Base-by-base conservation (phyloP, 35 echinoderm and acorn worm genomes). In the Eucidaris tribuloides region DNA sequence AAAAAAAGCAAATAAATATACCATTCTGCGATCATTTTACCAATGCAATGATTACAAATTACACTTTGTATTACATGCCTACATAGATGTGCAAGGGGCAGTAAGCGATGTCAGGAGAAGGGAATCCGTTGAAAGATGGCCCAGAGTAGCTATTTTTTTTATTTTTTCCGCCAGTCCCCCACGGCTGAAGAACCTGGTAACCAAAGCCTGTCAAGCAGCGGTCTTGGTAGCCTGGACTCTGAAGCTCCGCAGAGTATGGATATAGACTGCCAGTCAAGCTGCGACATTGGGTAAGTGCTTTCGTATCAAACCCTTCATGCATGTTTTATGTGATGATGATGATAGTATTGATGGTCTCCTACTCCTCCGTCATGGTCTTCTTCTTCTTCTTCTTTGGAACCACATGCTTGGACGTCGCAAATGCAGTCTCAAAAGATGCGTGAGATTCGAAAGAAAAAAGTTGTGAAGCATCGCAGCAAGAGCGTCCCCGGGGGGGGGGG, bases 211-310 rank as follows among this genome's bases (percentile, higher is more conserved):
- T 33, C 29, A 13, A 74, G 68, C n/a, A 74, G 68, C 20, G 68
- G 68, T 7, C 3, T 74, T 0, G 82, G 65, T 31, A 88, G 85
- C 17, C 28, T 88, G 0, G 85, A 88, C 44, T 49, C 85, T 20
- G 85, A 77, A 4, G 54, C 45, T 24, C 85, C 85, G 56, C 76
- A 79, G n/a, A 88, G 85, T 42, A 81, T 88, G 77, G 85, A 88
- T 5, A 81, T 88, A 77, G 85, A 88, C 41, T 81, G 22, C 15
- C 60, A 84, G 30, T 74, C 68, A 1, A 44, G 57, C 2, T 88
- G 85, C 68, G 85, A 88, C 38, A 44, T 65, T 37, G 76, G 85
- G 85, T 88, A 88, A 62, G 71, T 72, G 13, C 23, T 31, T 31
- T 57, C 9, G 17, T 72, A 2, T 9, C 5, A 32, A 34, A 6